Evolutionary conservation across 2,888 invertebrate genomes (phyloP), one percentile per base, ranked within the genome.

Genomic region (Cataglyphis rosenhaueri): DNA sequence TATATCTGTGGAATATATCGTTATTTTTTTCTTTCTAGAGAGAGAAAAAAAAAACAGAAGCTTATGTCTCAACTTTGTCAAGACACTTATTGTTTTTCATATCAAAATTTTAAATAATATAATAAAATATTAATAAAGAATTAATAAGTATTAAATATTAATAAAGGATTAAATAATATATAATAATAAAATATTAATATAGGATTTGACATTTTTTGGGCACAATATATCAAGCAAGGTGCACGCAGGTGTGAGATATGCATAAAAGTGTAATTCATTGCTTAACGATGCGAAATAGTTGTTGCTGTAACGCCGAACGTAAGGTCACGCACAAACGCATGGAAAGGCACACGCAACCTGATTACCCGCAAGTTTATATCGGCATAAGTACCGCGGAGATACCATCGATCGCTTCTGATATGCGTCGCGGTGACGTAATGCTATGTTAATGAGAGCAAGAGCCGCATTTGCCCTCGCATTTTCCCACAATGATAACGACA

Each of bases 321-420:
- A 74, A 74, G 41, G 74, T 73, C 75, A 81, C 75, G 81, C 81
- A 81, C 62, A 32, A 35, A 59, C 41, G 71, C 52, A 55, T 35
- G 75, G 62, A 74, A 74, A 74, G 74, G 64, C 81, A 81, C 75
- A 81, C 75, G 81, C 64, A 81, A 81, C 29, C 62, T 64, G 81
- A 81, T 81, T 81, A 81, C 64, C 52, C 41, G 74, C 81, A 55
- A 75, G 59, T 73, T 81, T 64, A 81, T 75, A 15, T 38, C 55
- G 41, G 68, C 29, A 48, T 32, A 79, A 74, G 73, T 62, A 48
- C 48, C 48, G 18, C 48, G 38, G 32, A 52, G 75, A 81, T 81
- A 81, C 41, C 81, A 74, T 81, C 81, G 73, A 81, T 81, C 48
- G 62, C 3, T 41, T 74, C n/a, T 74, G 55, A 81, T 74, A 55